These are phyloP conservation scores for Muraenolepis orangiensis DNA, from an alignment of 2,797 vertebrate genomes.

Conservation along the genomic window DNA sequence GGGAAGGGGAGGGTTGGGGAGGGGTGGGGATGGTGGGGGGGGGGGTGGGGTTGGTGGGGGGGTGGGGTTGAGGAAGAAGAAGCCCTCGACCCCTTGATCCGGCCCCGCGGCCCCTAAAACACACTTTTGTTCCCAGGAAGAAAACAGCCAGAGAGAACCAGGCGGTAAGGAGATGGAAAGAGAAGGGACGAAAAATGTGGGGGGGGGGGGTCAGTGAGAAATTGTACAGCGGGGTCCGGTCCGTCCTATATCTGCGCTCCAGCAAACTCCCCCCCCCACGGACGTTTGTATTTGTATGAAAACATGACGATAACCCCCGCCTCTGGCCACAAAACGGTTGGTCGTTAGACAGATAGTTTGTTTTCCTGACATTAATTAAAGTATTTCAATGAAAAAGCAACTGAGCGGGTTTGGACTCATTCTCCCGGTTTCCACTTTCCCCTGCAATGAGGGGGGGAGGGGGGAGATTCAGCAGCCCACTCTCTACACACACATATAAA, in stretches of 20 bases:
- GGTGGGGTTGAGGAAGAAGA: conserved; percentile 63
- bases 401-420: not conserved
- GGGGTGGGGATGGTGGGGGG: conserved; percentile 1
- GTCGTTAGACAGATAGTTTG: not conserved
- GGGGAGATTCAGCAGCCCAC: not conserved
- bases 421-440: not conserved
- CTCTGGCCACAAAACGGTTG: not conserved
- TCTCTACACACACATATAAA: not conserved
- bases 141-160: conserved; percentile 51
- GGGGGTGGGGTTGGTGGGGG: no score
- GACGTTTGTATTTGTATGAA: not conserved
- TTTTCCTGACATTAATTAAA: not conserved
- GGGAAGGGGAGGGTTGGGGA: no score
- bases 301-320: not conserved
- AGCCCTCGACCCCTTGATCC: conserved; percentile 76
- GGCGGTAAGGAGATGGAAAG: conserved; percentile 43
- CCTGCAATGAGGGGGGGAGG: not conserved
- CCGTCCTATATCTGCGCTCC: conserved; percentile 13
- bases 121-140: conserved; percentile 74
- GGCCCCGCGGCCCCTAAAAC: conserved; percentile 70
- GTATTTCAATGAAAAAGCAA: not conserved
- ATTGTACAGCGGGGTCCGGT: conserved; percentile 34
- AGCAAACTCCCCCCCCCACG: no score
- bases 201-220: conserved; percentile 36
- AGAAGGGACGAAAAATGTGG: conserved; percentile 24